These are phyloP conservation scores for Monochamus saltuarius DNA, from an alignment of 1,140 invertebrate species.

Conservation along the genomic window DNA sequence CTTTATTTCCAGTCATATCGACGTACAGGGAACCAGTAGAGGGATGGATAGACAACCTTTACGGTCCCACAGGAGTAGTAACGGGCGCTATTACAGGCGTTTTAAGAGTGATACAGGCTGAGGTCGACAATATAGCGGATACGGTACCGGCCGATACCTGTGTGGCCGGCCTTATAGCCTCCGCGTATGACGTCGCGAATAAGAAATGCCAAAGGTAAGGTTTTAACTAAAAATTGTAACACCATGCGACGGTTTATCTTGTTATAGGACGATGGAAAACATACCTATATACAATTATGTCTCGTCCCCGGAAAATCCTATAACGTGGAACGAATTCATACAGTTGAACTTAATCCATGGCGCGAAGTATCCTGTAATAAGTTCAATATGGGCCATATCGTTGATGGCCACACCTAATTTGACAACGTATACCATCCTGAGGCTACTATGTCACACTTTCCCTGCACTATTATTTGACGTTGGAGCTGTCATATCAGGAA, in stretches of 20 bases:
- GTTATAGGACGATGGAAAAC: constrained; percentile 50
- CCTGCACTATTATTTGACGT: constrained; percentile 62
- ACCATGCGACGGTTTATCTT: constrained; percentile 1
- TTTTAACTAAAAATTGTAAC: background rate
- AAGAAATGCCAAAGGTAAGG: constrained; percentile 37
- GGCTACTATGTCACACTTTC: constrained; percentile 60
- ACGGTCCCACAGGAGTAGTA: constrained; percentile 78
- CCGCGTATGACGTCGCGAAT: constrained; percentile 62
- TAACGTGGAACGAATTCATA: constrained; percentile 67
- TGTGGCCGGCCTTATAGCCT: constrained; percentile 74
- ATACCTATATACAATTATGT: constrained; percentile 74
- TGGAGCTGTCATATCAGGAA: constrained; percentile 56
- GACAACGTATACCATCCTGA: constrained; percentile 47
- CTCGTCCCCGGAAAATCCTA: constrained; percentile 65
- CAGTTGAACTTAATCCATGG: constrained; percentile 54
- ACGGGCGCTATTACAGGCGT: constrained; percentile 72
- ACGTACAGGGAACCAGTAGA: constrained; percentile 55
- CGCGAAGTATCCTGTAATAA: constrained; percentile 56
- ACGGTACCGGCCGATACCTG: constrained; percentile 75
- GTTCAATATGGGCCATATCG: constrained; percentile 60
- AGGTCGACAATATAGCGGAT: constrained; percentile 62
- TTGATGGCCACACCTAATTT: constrained; percentile 54
- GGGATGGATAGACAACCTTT: constrained; percentile 87
- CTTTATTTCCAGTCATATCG: constrained; percentile 47
- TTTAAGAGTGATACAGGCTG: constrained; percentile 67